Evolutionary conservation across 2,888 invertebrate species (phyloP).

Genomic region (Volucella zonaria): DNA sequence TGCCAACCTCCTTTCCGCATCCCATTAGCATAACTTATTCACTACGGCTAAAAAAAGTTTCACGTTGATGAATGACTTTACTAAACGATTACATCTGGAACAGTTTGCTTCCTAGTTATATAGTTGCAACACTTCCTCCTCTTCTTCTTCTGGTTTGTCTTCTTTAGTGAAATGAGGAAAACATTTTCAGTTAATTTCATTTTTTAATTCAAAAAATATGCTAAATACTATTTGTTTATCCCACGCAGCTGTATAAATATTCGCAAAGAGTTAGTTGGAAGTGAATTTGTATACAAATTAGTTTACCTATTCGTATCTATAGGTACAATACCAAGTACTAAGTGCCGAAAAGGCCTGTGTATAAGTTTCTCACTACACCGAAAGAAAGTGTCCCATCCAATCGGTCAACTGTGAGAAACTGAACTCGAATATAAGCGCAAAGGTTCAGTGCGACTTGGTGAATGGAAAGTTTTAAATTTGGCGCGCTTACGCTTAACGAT

Average conservation of each 20-base stretch:
- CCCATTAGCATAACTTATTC: no score
- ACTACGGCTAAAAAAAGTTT: no score
- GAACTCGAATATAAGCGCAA: not conserved
- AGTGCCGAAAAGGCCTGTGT: not conserved
- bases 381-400: constrained; percentile 51
- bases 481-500: constrained; percentile 33
- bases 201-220: constrained; percentile 8
- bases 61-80: no score
- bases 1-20: no score
- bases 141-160: not conserved
- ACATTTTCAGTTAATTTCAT: not conserved
- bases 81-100: no score
- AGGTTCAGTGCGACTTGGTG: not conserved
- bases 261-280: constrained; percentile 13
- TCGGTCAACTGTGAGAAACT: constrained; percentile 21
- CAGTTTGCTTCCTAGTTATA: no score
- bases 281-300: constrained; percentile 29
- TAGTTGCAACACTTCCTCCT: no score
- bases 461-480: constrained; percentile 52
- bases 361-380: constrained; percentile 14
- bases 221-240: constrained; percentile 19
- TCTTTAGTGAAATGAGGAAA: constrained; percentile 7
- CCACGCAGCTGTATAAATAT: constrained; percentile 23
- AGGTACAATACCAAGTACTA: constrained; percentile 14
- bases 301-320: not conserved